phyloP scores from a whole-genome alignment of 2,888 invertebrate genomes.

The Steinernema scapterisci region DNA sequence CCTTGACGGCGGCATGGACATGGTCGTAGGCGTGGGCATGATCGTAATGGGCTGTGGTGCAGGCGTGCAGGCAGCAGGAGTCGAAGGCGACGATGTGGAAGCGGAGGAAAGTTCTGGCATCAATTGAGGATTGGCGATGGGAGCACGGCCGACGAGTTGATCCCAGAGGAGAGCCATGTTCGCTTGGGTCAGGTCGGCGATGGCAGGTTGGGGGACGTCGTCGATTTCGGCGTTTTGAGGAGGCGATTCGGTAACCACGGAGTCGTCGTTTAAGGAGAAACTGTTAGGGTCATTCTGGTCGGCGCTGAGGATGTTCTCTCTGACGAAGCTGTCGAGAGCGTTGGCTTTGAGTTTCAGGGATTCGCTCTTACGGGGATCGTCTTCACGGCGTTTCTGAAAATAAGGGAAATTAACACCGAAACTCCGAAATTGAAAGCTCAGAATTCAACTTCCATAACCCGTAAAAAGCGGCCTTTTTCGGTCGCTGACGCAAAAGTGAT shows the following conservation, averaged over 20 bases:
- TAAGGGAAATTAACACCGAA: not conserved
- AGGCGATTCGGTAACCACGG: not conserved
- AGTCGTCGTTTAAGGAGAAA: constrained; percentile 20
- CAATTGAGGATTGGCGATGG: not conserved
- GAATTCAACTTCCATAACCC: no score
- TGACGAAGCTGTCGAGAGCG: not conserved
- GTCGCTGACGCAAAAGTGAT: no score
- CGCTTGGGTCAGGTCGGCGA: not conserved
- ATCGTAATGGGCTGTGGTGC: not conserved
- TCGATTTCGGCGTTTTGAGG: not conserved
- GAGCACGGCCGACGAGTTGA: not conserved
- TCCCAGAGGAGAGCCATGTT: constrained; percentile 2
- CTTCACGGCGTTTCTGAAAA: constrained; percentile 26
- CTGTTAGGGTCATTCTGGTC: constrained; percentile 26
- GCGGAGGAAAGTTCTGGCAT: not conserved
- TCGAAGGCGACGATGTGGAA: constrained; percentile 3
- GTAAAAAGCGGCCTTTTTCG: no score
- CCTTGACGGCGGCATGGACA: not conserved
- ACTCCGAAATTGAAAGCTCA: no score
- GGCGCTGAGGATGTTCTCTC: constrained; percentile 23
- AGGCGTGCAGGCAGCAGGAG: not conserved
- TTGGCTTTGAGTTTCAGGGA: constrained; percentile 16
- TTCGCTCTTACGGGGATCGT: constrained; percentile 26
- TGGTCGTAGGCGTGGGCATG: not conserved
- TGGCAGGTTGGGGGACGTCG: not conserved